Conservation (phyloP, 2,113 vertebrate species). For the Ciconia maguari region DNA sequence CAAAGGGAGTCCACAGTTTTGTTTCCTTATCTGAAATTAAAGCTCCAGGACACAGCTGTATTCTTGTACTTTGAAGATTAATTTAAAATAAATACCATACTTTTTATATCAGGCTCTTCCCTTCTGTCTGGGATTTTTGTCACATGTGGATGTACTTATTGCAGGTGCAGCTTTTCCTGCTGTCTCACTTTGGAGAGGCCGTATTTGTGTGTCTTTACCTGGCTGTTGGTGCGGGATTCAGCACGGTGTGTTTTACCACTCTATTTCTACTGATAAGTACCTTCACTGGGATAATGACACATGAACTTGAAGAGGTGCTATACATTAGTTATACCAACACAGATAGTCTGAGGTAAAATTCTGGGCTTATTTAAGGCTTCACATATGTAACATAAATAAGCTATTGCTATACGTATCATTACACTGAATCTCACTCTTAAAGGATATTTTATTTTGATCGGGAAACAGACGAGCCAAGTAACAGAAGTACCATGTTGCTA, state of each 20-base stretch:
- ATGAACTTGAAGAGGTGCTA: neutral
- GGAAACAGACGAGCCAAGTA: neutral
- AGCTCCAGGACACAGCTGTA: slow-evolving; percentile 7
- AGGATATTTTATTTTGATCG: neutral
- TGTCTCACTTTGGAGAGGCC: neutral
- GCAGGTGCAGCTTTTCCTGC: neutral
- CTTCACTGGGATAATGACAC: neutral
- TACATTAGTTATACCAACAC: neutral
- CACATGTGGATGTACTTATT: neutral
- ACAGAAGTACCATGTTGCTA: neutral
- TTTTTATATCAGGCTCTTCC: neutral
- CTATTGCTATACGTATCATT: neutral
- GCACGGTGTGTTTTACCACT: neutral
- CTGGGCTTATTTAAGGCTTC: neutral
- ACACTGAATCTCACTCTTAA: neutral
- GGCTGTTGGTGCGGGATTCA: neutral
- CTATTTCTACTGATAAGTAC: neutral
- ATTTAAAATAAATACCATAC: slow-evolving; percentile 16
- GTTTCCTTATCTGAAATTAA: slow-evolving; percentile 55
- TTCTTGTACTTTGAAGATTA: slow-evolving; percentile 39
- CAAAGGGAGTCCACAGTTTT: slow-evolving; percentile 23
- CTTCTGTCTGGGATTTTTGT: neutral
- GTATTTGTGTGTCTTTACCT: neutral
- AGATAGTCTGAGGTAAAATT: neutral
- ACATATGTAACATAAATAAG: neutral